Conservation (phyloP, 2,113 vertebrate genomes). For the Proteles cristata region DNA sequence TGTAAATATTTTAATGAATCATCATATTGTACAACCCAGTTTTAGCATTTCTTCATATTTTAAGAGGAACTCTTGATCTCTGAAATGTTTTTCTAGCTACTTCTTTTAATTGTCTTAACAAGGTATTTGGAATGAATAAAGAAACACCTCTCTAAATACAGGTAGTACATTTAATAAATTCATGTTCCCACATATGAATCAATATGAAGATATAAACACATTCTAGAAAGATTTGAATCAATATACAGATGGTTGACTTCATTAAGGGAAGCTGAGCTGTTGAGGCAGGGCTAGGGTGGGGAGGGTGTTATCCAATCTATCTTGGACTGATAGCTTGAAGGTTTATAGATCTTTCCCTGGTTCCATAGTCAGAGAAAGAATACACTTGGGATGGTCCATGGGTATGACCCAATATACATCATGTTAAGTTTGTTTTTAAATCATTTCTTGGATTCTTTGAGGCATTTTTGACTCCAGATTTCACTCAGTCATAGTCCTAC, state of each 20-base stretch:
- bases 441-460: background rate
- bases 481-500: background rate
- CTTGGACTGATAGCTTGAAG: background rate
- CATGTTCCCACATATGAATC: background rate
- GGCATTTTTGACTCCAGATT: background rate
- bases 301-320: background rate
- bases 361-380: background rate
- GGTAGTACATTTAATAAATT: background rate
- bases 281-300: background rate
- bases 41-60: slow-evolving; percentile 15
- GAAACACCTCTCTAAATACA: background rate
- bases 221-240: slow-evolving; percentile 25
- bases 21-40: background rate
- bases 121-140: background rate
- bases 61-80: background rate
- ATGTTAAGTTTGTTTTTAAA: slow-evolving; percentile 32
- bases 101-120: slow-evolving; percentile 25
- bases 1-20: slow-evolving; percentile 30
- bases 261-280: background rate
- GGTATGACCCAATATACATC: background rate
- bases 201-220: background rate
- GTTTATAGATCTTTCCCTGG: background rate
- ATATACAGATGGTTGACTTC: background rate
- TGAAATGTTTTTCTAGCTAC: background rate
- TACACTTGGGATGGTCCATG: background rate